Conservation (phyloP, 37 sponge, comb jelly and placozoan species). For the Beroe ovata region DNA sequence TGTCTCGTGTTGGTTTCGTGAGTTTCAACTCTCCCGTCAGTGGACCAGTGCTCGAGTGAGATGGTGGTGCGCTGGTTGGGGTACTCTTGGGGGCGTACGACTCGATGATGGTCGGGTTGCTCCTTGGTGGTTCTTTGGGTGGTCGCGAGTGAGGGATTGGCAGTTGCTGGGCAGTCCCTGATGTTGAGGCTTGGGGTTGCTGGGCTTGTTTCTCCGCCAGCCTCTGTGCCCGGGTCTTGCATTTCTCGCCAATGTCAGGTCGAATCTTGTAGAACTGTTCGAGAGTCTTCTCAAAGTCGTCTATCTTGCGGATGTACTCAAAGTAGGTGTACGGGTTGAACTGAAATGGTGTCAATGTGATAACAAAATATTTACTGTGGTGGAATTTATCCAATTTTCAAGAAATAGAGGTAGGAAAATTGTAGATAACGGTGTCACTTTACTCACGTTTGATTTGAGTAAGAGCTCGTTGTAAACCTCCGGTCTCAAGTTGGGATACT, state of each 20-base stretch:
- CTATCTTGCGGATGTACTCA: conserved; percentile 42
- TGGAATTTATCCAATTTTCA: too few species aligned
- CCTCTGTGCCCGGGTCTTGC: conserved; percentile 49
- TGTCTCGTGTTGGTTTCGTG: conserved; percentile 19
- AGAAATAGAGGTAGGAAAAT: neutral
- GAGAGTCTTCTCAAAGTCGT: conserved; percentile 40
- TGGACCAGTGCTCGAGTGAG: neutral
- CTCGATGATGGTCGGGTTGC: conserved; percentile 45
- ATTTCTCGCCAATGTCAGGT: conserved; percentile 19
- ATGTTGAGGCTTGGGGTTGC: neutral
- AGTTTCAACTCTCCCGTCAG: neutral
- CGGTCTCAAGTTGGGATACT: conserved; percentile 46
- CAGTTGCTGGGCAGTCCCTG: neutral
- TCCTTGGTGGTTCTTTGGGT: neutral
- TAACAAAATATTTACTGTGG: neutral
- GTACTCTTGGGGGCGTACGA: neutral
- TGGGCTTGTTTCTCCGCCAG: conserved; percentile 17
- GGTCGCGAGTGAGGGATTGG: conserved; percentile 4
- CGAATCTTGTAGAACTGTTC: conserved; percentile 29
- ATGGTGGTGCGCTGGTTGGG: neutral
- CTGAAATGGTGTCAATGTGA: conserved; percentile 1
- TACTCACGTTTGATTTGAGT: conserved; percentile 45
- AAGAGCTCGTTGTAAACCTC: conserved; percentile 38
- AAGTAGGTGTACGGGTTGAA: conserved; percentile 68
- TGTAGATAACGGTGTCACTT: neutral